Base-by-base conservation (phyloP, 2,797 vertebrate genomes). In the Alosa sapidissima region DNA sequence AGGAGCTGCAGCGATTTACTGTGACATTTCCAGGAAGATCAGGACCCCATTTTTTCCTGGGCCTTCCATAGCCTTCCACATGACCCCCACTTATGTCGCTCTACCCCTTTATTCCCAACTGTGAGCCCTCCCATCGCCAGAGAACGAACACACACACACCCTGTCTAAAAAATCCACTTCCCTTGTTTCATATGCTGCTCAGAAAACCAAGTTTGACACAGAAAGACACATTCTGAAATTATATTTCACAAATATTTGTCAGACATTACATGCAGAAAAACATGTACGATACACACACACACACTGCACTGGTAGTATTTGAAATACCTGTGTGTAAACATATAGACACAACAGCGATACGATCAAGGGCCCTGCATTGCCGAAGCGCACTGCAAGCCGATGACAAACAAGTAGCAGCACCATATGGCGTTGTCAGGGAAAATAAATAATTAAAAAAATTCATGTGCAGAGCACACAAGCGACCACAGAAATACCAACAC, bases 11-110 rank as follows among this genome's bases (percentile, higher is more conserved):
- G 93, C 93, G 91, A 96, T 96, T 95, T 96, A 96, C 95, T 94
- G 93, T 96, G 95, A 94, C 95, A 96, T 96, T 96, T 96, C 92
- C 93, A 92, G 93, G 91, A 95, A 95, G 94, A 95, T 95, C 94
- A 94, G 92, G 93, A 93, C 94, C 93, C 93, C 91, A 92, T 94
- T 94, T 93, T 90, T 83, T 92, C 90, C 88, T 86, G 83, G 88
- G 88, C 89, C 85, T 86, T 85, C 84, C 82, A 60, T 48, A 89
- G 87, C 81, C 87, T 87, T 87, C 84, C 83, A 72, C 83, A 84
- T 85, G 93, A 88, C 41, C 72, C 72, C 16, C 28, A 11, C 65
- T 10, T 4, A 45, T 14, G 5, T 11, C 10, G 6, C 33, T 68
- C 65, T 5, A 72, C 3, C 72, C 16, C 72, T 45, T 78, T 16